These are phyloP conservation scores for Dolichallabes microphthalmus DNA, from an alignment of 2,113 vertebrate species.

Conservation along the genomic window DNA sequence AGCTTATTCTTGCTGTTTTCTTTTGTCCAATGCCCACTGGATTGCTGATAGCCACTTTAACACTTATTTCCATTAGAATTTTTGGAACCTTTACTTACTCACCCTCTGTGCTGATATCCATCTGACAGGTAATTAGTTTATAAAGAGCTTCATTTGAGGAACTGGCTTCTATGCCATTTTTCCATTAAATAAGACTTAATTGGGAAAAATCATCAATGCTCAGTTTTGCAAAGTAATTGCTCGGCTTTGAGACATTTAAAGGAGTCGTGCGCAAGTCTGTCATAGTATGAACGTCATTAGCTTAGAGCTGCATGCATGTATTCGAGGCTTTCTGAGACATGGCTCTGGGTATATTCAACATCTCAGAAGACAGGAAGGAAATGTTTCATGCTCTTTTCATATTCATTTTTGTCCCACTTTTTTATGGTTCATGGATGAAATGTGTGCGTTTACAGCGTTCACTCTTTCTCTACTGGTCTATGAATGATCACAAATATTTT, in stretches of 20 bases:
- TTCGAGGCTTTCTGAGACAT: constrained; percentile 13
- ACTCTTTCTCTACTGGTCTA: neutral
- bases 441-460: neutral
- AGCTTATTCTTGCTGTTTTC: constrained; percentile 67
- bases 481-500: constrained; percentile 19
- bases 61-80: constrained; percentile 57
- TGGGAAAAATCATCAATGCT: constrained; percentile 51
- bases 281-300: constrained; percentile 20
- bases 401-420: neutral
- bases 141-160: constrained; percentile 54
- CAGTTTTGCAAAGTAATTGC: constrained; percentile 45
- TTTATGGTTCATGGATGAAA: neutral
- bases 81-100: constrained; percentile 52
- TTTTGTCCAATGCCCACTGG: constrained; percentile 63
- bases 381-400: constrained; percentile 21
- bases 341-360: constrained; percentile 1
- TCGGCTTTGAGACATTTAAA: constrained; percentile 31
- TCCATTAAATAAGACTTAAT: constrained; percentile 50
- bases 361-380: constrained; percentile 45
- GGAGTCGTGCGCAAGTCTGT: constrained; percentile 22
- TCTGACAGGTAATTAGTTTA: constrained; percentile 60
- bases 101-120: constrained; percentile 36
- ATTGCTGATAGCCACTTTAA: constrained; percentile 72
- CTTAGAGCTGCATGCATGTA: constrained; percentile 34
- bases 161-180: constrained; percentile 39